These are phyloP conservation scores for Heterodera schachtii DNA, from an alignment of 1,140 invertebrate genomes.

Conservation along the genomic window DNA sequence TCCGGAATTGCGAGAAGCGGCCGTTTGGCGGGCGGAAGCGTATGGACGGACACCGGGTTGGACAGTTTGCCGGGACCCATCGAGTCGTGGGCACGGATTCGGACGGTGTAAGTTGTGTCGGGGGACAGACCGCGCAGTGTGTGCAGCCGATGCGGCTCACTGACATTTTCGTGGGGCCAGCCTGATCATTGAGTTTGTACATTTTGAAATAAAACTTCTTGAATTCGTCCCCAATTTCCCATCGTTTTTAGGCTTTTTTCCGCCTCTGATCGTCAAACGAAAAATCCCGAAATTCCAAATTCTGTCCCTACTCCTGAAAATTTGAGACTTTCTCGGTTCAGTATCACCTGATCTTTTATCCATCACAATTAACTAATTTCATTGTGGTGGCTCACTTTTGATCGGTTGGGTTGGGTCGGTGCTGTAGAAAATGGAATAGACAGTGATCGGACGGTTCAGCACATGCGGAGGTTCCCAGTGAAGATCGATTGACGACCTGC, in stretches of 20 bases:
- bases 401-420: conserved; percentile 59
- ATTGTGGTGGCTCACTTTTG: conserved; percentile 39
- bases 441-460: conserved; percentile 62
- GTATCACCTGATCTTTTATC: too few species aligned
- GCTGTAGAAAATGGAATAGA: conserved; percentile 64
- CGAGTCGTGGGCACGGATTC: conserved; percentile 62
- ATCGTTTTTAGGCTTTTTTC: too few species aligned
- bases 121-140: conserved; percentile 53
- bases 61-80: conserved; percentile 62
- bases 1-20: conserved; percentile 55
- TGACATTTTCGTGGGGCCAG: conserved; percentile 14
- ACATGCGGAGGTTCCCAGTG: conserved; percentile 62
- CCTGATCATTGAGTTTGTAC: conserved; percentile 37
- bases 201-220: conserved; percentile 27
- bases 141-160: conserved; percentile 51
- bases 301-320: too few species aligned
- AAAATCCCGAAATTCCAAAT: too few species aligned
- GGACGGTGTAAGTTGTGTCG: conserved; percentile 58
- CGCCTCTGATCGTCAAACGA: too few species aligned
- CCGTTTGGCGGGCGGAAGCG: conserved; percentile 50
- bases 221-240: too few species aligned
- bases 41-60: conserved; percentile 58
- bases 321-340: too few species aligned
- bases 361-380: too few species aligned
- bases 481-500: conserved; percentile 52